Conservation (phyloP, 2,113 vertebrate genomes). For the Albula glossodonta region DNA sequence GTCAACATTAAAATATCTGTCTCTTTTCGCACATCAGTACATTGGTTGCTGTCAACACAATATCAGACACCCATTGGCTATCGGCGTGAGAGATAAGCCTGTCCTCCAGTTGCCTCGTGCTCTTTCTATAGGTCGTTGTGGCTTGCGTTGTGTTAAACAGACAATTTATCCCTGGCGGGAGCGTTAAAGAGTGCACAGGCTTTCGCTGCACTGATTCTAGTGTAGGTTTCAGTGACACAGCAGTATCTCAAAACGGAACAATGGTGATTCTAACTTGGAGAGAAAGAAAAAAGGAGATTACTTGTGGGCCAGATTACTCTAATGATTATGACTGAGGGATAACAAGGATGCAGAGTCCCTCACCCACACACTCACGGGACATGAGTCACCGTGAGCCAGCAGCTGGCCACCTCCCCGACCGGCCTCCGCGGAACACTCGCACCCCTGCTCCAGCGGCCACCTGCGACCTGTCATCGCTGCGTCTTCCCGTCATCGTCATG, state of each 20-base stretch:
- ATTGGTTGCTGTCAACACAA: no score
- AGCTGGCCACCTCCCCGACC: neutral
- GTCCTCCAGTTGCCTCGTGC: no score
- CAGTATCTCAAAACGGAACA: neutral
- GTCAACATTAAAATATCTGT: no score
- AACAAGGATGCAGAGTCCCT: slow-evolving; percentile 25
- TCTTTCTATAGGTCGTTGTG: no score
- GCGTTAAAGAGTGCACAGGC: no score
- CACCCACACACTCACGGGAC: slow-evolving; percentile 36
- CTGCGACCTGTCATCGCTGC: neutral
- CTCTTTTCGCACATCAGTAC: no score
- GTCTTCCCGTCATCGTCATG: neutral
- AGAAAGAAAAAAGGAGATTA: neutral
- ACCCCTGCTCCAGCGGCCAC: neutral
- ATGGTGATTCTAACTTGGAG: neutral
- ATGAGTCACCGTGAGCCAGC: slow-evolving; percentile 51
- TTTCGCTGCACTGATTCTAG: no score
- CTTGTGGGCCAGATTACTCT: slow-evolving; percentile 3
- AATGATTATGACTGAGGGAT: slow-evolving; percentile 23
- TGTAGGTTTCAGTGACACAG: neutral
- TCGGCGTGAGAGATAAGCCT: neutral
- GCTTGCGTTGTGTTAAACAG: no score
- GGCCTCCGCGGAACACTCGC: neutral
- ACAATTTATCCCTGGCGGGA: no score
- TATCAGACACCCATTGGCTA: no score